Evolutionary conservation across 2,888 invertebrate species (phyloP).

Genomic region (Apodemia hepburni): DNA sequence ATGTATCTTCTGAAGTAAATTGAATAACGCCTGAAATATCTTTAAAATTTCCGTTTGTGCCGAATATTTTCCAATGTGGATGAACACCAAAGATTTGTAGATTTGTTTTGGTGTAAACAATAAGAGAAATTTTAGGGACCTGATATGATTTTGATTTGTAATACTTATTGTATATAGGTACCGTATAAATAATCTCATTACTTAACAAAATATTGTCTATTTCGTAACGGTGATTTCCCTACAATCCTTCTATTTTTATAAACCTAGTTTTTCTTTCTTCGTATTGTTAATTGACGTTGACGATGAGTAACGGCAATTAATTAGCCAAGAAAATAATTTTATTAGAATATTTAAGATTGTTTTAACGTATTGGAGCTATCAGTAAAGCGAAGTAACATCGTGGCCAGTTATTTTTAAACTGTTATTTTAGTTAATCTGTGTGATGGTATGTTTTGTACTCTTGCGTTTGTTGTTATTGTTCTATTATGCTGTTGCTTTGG

Average conservation of each 20-base stretch:
- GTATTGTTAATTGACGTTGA: slow-evolving; percentile 33
- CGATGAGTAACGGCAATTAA: background rate
- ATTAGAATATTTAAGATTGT: slow-evolving; percentile 37
- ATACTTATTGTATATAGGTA: slow-evolving; percentile 71
- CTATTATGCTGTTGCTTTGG: slow-evolving; percentile 22
- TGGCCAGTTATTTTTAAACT: slow-evolving; percentile 75
- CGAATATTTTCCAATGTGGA: slow-evolving; percentile 68
- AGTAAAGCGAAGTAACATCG: slow-evolving; percentile 60
- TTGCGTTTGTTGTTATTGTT: slow-evolving; percentile 26
- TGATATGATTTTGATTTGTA: slow-evolving; percentile 73
- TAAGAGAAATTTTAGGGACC: slow-evolving; percentile 78
- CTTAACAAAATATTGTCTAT: slow-evolving; percentile 56
- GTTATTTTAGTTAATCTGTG: slow-evolving; percentile 58
- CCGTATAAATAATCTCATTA: slow-evolving; percentile 76
- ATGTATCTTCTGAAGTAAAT: slow-evolving; percentile 49
- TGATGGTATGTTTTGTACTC: slow-evolving; percentile 27
- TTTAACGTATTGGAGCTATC: slow-evolving; percentile 49
- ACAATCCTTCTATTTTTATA: slow-evolving; percentile 59
- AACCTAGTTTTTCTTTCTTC: slow-evolving; percentile 54
- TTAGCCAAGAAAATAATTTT: slow-evolving; percentile 42
- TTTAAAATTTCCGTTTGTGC: slow-evolving; percentile 64
- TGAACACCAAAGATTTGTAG: slow-evolving; percentile 79
- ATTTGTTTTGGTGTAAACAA: slow-evolving; percentile 74
- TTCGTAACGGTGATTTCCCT: slow-evolving; percentile 39
- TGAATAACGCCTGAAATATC: slow-evolving; percentile 47